Evolutionary conservation across 2,113 vertebrate genomes (phyloP).

Genomic region (Thunnus thynnus): DNA sequence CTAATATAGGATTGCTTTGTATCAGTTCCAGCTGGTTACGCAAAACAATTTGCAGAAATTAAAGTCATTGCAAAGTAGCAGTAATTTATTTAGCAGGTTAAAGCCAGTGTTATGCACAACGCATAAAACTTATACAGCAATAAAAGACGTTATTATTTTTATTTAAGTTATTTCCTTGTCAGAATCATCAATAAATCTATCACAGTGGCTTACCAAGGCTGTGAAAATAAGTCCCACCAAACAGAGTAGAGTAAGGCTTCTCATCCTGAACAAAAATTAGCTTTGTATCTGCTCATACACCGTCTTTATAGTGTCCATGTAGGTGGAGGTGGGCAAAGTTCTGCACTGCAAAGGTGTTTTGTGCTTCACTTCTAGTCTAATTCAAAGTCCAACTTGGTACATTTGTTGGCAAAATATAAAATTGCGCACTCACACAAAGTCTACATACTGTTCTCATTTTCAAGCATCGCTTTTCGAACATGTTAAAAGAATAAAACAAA

Average conservation of each 20-base stretch:
- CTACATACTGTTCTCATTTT: too few relatives aligned
- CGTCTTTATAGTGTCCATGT: too few relatives aligned
- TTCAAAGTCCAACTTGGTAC: too few relatives aligned
- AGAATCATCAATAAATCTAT: neutral
- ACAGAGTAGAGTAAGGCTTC: neutral
- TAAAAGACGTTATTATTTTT: neutral
- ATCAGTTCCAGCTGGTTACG: neutral
- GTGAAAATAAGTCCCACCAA: constrained; percentile 3
- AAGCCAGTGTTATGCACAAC: neutral
- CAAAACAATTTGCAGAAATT: neutral
- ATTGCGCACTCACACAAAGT: too few relatives aligned
- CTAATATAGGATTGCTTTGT: neutral
- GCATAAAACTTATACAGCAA: neutral
- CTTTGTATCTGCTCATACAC: too few relatives aligned
- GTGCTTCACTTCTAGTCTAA: too few relatives aligned
- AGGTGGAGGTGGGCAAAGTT: too few relatives aligned
- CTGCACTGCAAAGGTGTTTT: too few relatives aligned
- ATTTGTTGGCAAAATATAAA: too few relatives aligned
- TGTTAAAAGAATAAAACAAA: too few relatives aligned
- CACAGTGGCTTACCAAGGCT: neutral
- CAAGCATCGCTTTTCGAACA: too few relatives aligned
- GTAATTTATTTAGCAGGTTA: neutral
- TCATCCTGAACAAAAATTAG: too few relatives aligned
- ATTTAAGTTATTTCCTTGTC: neutral
- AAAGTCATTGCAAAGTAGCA: neutral